phyloP scores from a whole-genome alignment of 2,113 vertebrate species.

The Vombatus ursinus region DNA sequence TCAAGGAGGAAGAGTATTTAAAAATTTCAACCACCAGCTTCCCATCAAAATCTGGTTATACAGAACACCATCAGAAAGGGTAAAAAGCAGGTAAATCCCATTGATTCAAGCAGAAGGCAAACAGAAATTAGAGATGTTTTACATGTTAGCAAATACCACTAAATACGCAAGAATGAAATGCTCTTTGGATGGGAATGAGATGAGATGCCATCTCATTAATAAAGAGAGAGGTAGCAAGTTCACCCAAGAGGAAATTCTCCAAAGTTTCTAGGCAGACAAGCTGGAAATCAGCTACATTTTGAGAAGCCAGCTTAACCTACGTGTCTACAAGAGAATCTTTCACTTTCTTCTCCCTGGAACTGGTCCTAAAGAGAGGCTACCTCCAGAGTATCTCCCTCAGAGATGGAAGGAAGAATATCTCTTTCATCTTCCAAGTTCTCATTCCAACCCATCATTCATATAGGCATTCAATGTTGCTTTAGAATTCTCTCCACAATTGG shows the following conservation, averaged over 20 bases:
- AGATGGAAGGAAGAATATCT: neutral
- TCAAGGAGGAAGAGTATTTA: neutral
- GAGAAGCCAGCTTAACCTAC: neutral
- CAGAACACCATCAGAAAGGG: neutral
- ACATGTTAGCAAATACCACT: neutral
- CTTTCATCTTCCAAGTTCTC: neutral
- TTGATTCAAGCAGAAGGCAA: neutral
- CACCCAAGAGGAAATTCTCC: neutral
- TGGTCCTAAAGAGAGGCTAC: neutral
- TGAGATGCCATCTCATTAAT: neutral
- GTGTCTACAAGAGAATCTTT: neutral
- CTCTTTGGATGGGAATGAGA: neutral
- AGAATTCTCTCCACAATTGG: neutral
- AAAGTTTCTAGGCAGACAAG: neutral
- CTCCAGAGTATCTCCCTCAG: neutral
- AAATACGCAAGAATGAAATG: neutral
- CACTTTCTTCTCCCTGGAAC: neutral
- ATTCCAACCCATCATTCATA: neutral
- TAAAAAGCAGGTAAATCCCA: neutral
- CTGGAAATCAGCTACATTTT: neutral
- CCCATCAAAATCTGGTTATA: neutral
- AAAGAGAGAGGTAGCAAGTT: neutral
- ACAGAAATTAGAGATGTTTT: neutral
- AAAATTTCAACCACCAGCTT: neutral
- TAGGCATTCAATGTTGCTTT: neutral